Percentiles rank a stretch among this genome's conserved stretches.
phyloP scores from a whole-genome alignment of 1,140 invertebrate genomes.

The Spodoptera frugiperda region DNA sequence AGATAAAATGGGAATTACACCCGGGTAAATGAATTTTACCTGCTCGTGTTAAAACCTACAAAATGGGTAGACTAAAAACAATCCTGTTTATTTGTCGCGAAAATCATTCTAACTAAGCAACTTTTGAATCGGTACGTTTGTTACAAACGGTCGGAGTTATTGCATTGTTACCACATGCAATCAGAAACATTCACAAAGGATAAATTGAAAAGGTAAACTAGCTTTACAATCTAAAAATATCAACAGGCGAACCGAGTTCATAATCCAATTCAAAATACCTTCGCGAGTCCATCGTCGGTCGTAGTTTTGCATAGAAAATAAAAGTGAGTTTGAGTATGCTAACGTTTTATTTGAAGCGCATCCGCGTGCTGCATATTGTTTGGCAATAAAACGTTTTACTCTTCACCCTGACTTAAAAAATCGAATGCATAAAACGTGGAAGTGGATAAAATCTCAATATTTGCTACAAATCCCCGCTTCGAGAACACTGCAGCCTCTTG shows the following conservation, averaged over 20 bases:
- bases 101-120: background rate
- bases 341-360: too few species aligned
- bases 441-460: constrained; percentile 15
- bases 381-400: background rate
- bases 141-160: background rate
- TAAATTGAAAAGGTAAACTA: too few species aligned
- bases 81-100: background rate
- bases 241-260: too few species aligned
- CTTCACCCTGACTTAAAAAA: background rate
- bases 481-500: constrained; percentile 2
- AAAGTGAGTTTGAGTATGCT: too few species aligned
- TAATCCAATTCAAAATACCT: too few species aligned
- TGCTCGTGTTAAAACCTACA: background rate
- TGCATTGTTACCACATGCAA: background rate
- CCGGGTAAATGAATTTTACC: constrained; percentile 16
- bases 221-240: too few species aligned
- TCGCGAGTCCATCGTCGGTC: too few species aligned
- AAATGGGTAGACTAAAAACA: background rate
- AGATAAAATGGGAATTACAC: background rate
- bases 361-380: background rate
- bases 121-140: background rate
- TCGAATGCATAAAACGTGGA: background rate
- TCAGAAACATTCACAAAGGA: background rate
- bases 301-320: too few species aligned
- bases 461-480: background rate